Evolutionary conservation across 2,888 invertebrate genomes (phyloP).

Genomic region (Cyclophora albipunctata): DNA sequence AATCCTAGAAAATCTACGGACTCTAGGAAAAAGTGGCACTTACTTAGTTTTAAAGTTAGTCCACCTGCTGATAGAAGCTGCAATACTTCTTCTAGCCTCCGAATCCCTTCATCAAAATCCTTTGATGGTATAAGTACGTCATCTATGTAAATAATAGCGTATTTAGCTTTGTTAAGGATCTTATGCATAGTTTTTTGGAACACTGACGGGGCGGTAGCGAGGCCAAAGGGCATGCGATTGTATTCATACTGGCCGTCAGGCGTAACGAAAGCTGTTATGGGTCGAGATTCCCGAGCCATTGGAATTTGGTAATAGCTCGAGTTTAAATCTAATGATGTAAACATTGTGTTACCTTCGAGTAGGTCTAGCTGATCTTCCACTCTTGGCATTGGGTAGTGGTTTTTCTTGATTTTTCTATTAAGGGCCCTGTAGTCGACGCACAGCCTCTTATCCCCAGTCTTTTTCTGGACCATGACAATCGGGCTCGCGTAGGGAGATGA

Average conservation of each 20-base stretch:
- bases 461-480: slow-evolving; percentile 21
- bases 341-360: slow-evolving; percentile 15
- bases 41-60: slow-evolving; percentile 21
- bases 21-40: slow-evolving; percentile 24
- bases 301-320: slow-evolving; percentile 26
- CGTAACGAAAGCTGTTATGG: slow-evolving; percentile 25
- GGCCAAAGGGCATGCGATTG: slow-evolving; percentile 22
- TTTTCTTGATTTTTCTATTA: slow-evolving; percentile 14
- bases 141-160: slow-evolving; percentile 18
- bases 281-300: slow-evolving; percentile 14
- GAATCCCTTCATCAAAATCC: slow-evolving; percentile 13
- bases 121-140: slow-evolving; percentile 20
- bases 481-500: slow-evolving; percentile 21
- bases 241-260: slow-evolving; percentile 22
- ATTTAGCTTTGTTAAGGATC: slow-evolving; percentile 9
- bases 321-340: slow-evolving; percentile 15
- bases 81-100: slow-evolving; percentile 11
- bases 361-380: slow-evolving; percentile 21
- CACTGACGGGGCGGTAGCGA: slow-evolving; percentile 21
- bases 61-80: slow-evolving; percentile 4
- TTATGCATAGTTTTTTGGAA: slow-evolving; percentile 24
- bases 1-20: slow-evolving; percentile 25
- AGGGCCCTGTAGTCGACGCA: slow-evolving; percentile 21
- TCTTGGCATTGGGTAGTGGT: slow-evolving; percentile 17
- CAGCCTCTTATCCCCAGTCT: slow-evolving; percentile 18